These are phyloP conservation scores for Eupleurogrammus muticus DNA, from an alignment of 2,797 vertebrate genomes.

Conservation along the genomic window DNA sequence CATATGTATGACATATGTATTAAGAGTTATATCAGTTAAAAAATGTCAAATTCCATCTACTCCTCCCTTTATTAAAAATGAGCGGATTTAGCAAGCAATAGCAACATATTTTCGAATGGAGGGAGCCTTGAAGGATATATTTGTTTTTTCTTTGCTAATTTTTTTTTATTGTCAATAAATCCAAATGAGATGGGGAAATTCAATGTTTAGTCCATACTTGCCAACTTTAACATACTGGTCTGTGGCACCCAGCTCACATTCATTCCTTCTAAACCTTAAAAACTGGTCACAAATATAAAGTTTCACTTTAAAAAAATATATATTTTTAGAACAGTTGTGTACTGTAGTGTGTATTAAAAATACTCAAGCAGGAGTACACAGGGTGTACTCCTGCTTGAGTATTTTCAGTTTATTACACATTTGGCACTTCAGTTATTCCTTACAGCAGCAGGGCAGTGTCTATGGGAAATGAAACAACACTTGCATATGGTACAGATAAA, in stretches of 20 bases:
- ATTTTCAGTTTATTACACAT: too few species aligned
- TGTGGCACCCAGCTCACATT: neutral
- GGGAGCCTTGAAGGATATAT: neutral
- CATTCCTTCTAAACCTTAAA: neutral
- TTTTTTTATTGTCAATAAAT: neutral
- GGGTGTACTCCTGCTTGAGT: too few species aligned
- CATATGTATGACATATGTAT: too few species aligned
- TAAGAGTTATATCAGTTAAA: too few species aligned
- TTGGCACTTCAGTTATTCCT: neutral
- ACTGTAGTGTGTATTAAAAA: neutral
- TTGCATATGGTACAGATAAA: neutral
- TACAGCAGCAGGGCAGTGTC: neutral
- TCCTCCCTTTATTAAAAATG: too few species aligned
- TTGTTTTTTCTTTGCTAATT: neutral
- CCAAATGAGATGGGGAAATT: neutral
- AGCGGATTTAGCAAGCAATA: too few species aligned
- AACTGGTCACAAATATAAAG: neutral
- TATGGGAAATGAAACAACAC: neutral
- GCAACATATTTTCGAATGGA: too few species aligned
- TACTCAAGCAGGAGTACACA: neutral
- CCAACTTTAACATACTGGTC: neutral
- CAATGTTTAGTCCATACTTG: neutral
- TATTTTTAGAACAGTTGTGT: neutral
- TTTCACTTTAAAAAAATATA: neutral
- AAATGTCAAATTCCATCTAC: too few species aligned